Base-by-base conservation (phyloP, 2,797 vertebrate genomes). In the Oryzias dopingdopingensis region DNA sequence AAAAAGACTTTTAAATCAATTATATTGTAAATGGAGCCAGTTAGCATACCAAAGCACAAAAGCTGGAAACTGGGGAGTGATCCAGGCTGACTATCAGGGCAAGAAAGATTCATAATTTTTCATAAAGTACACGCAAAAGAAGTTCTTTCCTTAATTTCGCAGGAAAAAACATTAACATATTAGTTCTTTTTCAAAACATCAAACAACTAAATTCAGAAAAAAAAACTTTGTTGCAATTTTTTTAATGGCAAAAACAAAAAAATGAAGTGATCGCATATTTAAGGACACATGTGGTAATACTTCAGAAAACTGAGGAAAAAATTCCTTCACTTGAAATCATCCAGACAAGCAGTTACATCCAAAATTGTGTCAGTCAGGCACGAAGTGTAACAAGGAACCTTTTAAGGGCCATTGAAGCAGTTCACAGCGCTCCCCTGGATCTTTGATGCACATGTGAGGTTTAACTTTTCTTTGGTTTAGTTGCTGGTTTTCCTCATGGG, bases 311-410 rank as follows among this genome's bases (percentile, higher is more conserved):
- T 26, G 17, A 37, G 32, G 67, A 58, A 67, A 82, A 70, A 59
- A 62, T 62, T 67, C 59, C 24, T 68, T 79, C 64, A 65, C 51
- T 64, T 75, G 56, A 65, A 44, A 59, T 62, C 42, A 49, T 70
- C 22, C 69, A 73, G 62, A 51, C 48, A 2, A 52, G 17, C 72
- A 58, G 52, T 65, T 40, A 41, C 1, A 1, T 69, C 69, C 64
- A 67, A 65, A 62, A 49, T 61, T 4, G 44, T 60, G 61, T 68
- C 55, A 58, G 22, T 73, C 32, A 51, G 60, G 32, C 52, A 64
- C 60, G 43, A 65, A 62, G 71, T 67, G 43, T 55, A 46, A 65
- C 43, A 56, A 58, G 42, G 32, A 62, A 62, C 54, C 43, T 59
- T 43, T 49, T 45, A 12, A 62, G 20, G 47, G n/a, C 18, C 47